Base-by-base conservation (phyloP, 2,888 invertebrate genomes). In the Acanthosepion lycidas region DNA sequence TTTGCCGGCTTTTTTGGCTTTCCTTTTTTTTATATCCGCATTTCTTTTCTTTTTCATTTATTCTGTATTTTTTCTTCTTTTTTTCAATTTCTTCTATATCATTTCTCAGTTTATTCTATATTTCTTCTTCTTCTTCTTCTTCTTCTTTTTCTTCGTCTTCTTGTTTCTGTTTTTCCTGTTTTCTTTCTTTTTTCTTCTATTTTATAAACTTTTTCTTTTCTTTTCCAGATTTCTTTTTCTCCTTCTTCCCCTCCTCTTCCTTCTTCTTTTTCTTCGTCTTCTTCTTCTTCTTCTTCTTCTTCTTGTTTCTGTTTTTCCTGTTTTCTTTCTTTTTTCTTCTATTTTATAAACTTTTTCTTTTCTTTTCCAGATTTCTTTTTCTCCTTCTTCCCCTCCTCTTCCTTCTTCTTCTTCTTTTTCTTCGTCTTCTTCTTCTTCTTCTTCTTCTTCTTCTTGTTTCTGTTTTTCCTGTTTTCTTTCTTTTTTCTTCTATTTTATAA, bases 141-240 rank as follows among this genome's bases (percentile, higher is more conserved):
- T n/a, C n/a, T n/a, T 9, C 9, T 78, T n/a, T n/a, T 78, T 18
- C 8, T n/a, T n/a, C n/a, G n/a, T n/a, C n/a, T n/a, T n/a, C n/a
- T 78, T 8, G 0, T 78, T 9, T 9, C 18, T 9, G 2, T 26
- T 28, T 8, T 2, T n/a, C n/a, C n/a, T 8, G 0, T 78, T n/a
- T n/a, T 78, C 12, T 8, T n/a, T 2, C 18, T 9, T 78, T 78
- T 15, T n/a, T 78, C 15, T 78, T n/a, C n/a, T 12, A 42, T 42
- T 42, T 42, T 42, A 42, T 42, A 42, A 42, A 1, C 42, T 42
- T 42, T 42, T 42, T 42, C 8, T 8, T n/a, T 15, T 78, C n/a
- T 28, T 8, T 9, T n/a, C n/a, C n/a, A 8, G 0, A 28, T n/a
- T n/a, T 78, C 12, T 6, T n/a, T 12, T n/a, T n/a, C n/a, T 0